Percentiles rank a stretch among this genome's conserved stretches.
These are phyloP conservation scores for Onychostruthus taczanowskii DNA, from an alignment of 2,113 vertebrate species.

Conservation along the genomic window DNA sequence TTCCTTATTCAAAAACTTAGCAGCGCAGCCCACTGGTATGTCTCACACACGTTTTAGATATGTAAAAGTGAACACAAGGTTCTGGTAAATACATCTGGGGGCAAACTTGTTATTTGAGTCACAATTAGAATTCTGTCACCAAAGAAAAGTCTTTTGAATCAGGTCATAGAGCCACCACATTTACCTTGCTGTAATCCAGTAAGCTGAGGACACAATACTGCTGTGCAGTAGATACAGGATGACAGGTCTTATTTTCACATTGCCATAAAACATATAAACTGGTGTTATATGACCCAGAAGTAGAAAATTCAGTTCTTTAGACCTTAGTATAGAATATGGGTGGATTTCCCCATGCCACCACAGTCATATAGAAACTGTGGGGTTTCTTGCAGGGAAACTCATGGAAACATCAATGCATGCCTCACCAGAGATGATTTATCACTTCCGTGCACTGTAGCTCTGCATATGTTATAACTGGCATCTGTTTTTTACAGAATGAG, in stretches of 20 bases:
- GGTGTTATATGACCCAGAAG: not conserved
- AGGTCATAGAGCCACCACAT: not conserved
- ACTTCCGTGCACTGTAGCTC: not conserved
- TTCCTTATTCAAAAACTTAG: not conserved
- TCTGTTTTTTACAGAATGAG: not conserved
- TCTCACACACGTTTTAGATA: not conserved
- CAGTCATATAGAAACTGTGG: not conserved
- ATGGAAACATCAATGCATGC: not conserved
- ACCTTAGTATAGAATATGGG: not conserved
- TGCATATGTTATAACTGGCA: not conserved
- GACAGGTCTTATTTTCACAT: not conserved
- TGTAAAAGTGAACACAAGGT: not conserved
- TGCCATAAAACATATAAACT: not conserved
- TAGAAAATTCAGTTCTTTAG: not conserved
- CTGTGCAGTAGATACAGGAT: not conserved
- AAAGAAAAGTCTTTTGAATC: not conserved
- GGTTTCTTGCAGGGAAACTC: not conserved
- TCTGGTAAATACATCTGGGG: not conserved
- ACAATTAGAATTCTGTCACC: not conserved
- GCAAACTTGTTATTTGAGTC: not conserved
- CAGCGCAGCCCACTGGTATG: not conserved
- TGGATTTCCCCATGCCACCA: rapidly evolving
- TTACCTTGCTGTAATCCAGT: not conserved
- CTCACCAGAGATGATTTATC: not conserved
- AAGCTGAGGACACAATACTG: not conserved